A percentile compares a stretch with the other conserved stretches of the same genome.
Evolutionary conservation across 2,113 vertebrate species (phyloP).

Genomic region (Gavia stellata): DNA sequence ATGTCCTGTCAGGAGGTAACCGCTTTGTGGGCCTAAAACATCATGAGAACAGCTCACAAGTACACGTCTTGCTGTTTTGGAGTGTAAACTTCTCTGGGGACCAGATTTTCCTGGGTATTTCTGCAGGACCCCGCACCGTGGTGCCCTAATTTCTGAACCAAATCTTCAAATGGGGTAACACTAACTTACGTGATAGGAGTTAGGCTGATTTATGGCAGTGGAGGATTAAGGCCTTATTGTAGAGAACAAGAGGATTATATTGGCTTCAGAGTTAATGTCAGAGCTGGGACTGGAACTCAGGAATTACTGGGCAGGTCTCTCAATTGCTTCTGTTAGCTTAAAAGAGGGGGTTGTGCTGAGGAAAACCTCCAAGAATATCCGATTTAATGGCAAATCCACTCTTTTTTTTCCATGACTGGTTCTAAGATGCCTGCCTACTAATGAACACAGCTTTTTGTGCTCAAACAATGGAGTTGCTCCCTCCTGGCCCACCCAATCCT

Average conservation of each 20-base stretch:
- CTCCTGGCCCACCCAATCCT: constrained; percentile 37
- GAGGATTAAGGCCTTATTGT: constrained; percentile 1
- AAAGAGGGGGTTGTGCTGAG: constrained; percentile 11
- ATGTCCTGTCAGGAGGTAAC: not conserved
- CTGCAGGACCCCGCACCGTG: not conserved
- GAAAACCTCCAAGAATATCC: constrained; percentile 44
- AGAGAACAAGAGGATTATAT: constrained; percentile 42
- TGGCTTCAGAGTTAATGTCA: constrained; percentile 5
- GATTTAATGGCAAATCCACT: constrained; percentile 57
- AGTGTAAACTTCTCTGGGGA: not conserved
- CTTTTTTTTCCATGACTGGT: not conserved
- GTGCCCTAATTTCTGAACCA: not conserved
- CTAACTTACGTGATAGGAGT: not conserved
- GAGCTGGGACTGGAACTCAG: constrained; percentile 8
- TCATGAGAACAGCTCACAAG: not conserved
- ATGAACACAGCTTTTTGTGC: constrained; percentile 10
- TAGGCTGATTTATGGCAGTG: constrained; percentile 9
- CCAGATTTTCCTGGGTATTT: not conserved
- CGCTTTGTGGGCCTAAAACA: not conserved
- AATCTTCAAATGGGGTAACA: not conserved
- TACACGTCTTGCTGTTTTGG: not conserved
- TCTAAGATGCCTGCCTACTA: not conserved
- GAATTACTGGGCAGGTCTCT: constrained; percentile 34
- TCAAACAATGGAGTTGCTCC: constrained; percentile 5
- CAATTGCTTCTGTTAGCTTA: constrained; percentile 19